These are phyloP conservation scores for Phenganax subtilis DNA, from an alignment of 92 coral and sea anemone genomes.

Conservation along the genomic window DNA sequence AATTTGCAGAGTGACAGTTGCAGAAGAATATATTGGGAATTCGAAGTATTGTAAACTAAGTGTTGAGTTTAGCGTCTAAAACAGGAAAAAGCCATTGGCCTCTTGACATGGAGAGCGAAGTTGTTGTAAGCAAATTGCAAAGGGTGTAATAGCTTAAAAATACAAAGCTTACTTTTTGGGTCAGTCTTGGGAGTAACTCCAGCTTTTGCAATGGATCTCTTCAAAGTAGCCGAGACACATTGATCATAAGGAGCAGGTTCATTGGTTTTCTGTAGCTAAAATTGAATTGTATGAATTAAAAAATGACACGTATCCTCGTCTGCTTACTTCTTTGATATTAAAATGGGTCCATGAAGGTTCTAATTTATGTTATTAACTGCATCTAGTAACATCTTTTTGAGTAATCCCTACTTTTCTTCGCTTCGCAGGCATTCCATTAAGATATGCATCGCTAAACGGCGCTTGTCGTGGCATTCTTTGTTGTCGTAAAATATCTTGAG, in stretches of 20 bases:
- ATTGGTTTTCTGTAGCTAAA: constrained; percentile 63
- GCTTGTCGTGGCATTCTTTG: constrained; percentile 76
- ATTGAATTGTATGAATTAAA: background rate
- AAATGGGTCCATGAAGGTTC: background rate
- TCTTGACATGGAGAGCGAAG: background rate
- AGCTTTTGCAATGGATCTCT: constrained; percentile 70
- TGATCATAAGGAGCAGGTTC: constrained; percentile 61
- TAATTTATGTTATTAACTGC: background rate
- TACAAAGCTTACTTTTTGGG: constrained; percentile 60
- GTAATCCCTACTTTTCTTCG: constrained; percentile 63
- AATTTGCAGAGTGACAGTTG: background rate
- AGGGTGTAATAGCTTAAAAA: too few species aligned
- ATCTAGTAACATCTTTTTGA: background rate
- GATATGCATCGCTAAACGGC: constrained; percentile 94
- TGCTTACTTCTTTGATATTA: background rate
- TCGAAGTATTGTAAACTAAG: background rate
- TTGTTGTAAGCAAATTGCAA: too few species aligned
- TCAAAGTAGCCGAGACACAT: constrained; percentile 67
- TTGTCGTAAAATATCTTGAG: constrained; percentile 84
- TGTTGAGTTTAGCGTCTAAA: background rate
- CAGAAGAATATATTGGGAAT: background rate
- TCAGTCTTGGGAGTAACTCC: constrained; percentile 91
- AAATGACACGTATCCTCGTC: background rate
- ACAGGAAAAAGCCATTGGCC: background rate
- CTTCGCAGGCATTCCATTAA: constrained; percentile 89